A percentile compares a stretch with the other conserved stretches of the same genome.
These are phyloP conservation scores for Microtus oregoni DNA, from an alignment of 2,113 vertebrate genomes.

Conservation along the genomic window DNA sequence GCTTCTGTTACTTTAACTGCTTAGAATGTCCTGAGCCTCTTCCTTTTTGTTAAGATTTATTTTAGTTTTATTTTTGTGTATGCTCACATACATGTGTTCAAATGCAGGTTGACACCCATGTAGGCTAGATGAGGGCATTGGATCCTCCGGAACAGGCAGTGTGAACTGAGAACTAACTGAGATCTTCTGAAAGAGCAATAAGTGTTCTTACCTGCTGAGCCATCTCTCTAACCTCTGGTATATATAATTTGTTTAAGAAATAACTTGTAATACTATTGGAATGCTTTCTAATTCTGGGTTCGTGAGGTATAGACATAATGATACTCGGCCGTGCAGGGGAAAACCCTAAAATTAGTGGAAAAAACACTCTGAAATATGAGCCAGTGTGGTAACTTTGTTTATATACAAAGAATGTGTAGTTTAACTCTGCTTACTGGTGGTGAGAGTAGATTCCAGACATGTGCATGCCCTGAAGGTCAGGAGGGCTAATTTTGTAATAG, in stretches of 20 bases:
- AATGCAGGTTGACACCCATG: background rate
- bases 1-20: background rate
- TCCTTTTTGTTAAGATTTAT: background rate
- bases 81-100: background rate
- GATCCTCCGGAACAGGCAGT: background rate
- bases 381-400: background rate
- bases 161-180: background rate
- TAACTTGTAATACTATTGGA: background rate
- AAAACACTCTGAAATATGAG: background rate
- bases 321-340: background rate
- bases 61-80: background rate
- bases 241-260: slow-evolving; percentile 37
- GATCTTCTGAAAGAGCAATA: background rate
- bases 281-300: slow-evolving; percentile 4
- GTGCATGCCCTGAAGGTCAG: background rate
- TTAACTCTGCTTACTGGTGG: background rate
- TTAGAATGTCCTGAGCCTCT: background rate
- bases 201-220: background rate
- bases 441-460: background rate
- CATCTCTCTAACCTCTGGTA: background rate
- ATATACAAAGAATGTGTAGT: background rate
- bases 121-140: background rate
- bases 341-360: background rate
- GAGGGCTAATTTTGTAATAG: background rate
- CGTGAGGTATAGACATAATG: background rate